Conservation (phyloP, 2,113 vertebrate genomes). For the Crypturellus undulatus region DNA sequence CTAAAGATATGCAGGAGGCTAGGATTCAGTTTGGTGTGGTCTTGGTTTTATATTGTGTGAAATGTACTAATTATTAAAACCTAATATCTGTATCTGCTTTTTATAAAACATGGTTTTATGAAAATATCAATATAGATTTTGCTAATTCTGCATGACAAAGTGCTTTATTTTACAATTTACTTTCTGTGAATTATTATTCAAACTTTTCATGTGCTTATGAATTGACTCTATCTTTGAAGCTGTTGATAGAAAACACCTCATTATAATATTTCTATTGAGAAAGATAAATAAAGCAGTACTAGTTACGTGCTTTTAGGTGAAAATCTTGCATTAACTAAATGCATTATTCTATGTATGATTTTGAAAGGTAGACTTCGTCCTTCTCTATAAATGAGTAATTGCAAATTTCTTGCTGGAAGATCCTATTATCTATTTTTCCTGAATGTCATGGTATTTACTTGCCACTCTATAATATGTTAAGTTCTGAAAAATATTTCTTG, state of each 20-base stretch:
- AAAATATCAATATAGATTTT: constrained; percentile 57
- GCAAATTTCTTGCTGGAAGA: neutral
- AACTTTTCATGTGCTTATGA: constrained; percentile 49
- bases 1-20: neutral
- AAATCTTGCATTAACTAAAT: constrained; percentile 38
- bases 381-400: neutral
- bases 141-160: neutral
- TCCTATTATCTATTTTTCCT: neutral
- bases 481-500: neutral
- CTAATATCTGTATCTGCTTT: neutral
- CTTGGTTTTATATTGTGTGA: neutral
- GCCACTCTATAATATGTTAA: neutral
- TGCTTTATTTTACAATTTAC: constrained; percentile 44
- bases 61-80: neutral
- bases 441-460: neutral
- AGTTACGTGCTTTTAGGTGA: neutral
- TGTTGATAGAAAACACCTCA: constrained; percentile 46
- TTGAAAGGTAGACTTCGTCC: neutral
- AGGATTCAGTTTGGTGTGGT: neutral
- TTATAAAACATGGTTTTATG: neutral
- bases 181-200: constrained; percentile 32
- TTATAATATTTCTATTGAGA: constrained; percentile 42
- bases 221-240: constrained; percentile 53
- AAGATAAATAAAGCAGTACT: constrained; percentile 35
- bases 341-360: constrained; percentile 4